These are phyloP conservation scores for Pangasius sanitwongsei DNA, from an alignment of 2,797 vertebrate species.

Conservation along the genomic window DNA sequence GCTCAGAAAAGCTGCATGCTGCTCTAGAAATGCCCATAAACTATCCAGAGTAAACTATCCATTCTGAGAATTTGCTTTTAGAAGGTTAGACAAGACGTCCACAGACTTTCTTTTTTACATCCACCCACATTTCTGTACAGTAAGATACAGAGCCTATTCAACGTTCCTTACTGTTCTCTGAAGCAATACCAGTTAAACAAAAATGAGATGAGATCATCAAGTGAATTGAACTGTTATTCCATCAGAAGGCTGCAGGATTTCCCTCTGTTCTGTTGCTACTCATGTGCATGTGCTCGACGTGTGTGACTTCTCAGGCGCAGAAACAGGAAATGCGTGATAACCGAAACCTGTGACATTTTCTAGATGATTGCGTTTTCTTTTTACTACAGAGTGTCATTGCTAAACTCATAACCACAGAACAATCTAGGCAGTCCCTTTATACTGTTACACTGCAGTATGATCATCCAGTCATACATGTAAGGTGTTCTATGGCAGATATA, in stretches of 20 bases:
- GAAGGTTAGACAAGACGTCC: neutral
- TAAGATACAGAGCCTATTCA: neutral
- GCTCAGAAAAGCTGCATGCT: neutral
- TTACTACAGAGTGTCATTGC: neutral
- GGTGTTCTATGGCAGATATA: neutral
- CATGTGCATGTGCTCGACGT: neutral
- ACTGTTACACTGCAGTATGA: neutral
- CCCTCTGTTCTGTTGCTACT: neutral
- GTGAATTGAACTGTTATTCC: neutral
- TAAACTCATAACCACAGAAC: neutral
- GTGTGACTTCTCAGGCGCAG: constrained; percentile 2
- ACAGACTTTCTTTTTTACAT: neutral
- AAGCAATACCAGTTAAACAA: neutral
- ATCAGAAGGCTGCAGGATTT: neutral
- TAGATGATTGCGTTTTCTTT: neutral
- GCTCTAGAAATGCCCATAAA: neutral
- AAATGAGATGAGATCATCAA: neutral
- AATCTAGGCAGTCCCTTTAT: neutral
- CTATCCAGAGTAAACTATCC: neutral
- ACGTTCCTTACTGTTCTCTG: too few relatives aligned
- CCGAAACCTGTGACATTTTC: constrained; percentile 50
- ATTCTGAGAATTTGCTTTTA: neutral
- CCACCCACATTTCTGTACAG: neutral
- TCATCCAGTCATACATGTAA: neutral
- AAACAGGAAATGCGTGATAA: constrained; percentile 48